phyloP scores from a whole-genome alignment of 1,140 invertebrate genomes.

The Drosophila tristis region DNA sequence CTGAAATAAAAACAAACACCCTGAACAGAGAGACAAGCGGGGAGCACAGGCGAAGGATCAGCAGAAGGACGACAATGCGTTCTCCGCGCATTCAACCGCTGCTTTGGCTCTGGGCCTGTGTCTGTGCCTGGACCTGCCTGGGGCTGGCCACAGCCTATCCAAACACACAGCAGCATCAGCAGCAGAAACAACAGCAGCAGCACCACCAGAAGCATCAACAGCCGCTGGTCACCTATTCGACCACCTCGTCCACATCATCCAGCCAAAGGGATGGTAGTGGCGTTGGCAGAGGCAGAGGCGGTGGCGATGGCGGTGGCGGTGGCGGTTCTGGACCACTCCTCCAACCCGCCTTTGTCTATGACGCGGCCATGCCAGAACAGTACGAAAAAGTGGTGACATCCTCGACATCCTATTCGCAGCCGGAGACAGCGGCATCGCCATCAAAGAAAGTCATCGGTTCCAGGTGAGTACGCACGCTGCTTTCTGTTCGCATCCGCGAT shows the following conservation, averaged over 20 bases:
- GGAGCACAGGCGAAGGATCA: conserved; percentile 4
- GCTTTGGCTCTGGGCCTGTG: conserved; percentile 44
- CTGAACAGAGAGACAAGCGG: conserved; percentile 19
- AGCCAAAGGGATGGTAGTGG: conserved; percentile 43
- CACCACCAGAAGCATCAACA: conserved; percentile 32
- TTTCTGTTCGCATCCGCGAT: conserved; percentile 40
- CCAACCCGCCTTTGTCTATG: conserved; percentile 73
- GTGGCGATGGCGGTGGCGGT: no score
- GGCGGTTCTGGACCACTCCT: conserved; percentile 6
- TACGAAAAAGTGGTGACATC: conserved; percentile 13
- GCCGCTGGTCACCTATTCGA: conserved; percentile 66
- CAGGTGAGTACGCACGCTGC: conserved; percentile 72
- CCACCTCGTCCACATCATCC: conserved; percentile 69
- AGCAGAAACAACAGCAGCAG: no score
- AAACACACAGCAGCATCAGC: conserved; percentile 33
- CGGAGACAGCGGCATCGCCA: conserved; percentile 42
- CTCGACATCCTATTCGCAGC: conserved; percentile 10
- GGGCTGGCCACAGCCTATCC: conserved; percentile 40
- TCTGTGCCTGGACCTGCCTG: conserved; percentile 39
- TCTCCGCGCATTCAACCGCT: conserved; percentile 41
- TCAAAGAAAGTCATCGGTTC: conserved; percentile 83
- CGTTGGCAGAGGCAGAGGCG: background rate
- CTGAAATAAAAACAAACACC: conserved; percentile 55
- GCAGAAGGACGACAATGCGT: conserved; percentile 55
- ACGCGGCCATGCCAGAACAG: conserved; percentile 58